Percentiles rank a stretch among this genome's conserved stretches.
Evolutionary conservation across 2,113 vertebrate species (phyloP).

Genomic region (Peromyscus maniculatus): DNA sequence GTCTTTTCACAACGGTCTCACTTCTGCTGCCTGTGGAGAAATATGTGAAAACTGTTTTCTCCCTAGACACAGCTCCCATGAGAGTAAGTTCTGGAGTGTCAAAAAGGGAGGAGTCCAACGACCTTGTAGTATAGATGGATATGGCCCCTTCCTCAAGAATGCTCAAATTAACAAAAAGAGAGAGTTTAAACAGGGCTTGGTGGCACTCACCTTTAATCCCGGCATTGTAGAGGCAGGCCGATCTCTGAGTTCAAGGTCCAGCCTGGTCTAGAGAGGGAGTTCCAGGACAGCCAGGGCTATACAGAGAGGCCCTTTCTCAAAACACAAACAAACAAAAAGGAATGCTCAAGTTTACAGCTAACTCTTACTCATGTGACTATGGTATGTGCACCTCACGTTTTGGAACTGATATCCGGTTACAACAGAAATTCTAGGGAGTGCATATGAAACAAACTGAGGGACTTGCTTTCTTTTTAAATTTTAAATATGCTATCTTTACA

Average conservation of each 20-base stretch:
- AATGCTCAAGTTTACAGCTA: not conserved
- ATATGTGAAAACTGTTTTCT: not conserved
- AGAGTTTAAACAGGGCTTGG: not conserved
- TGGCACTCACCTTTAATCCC: not conserved
- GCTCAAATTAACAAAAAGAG: not conserved
- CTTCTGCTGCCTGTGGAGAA: slow-evolving; percentile 44
- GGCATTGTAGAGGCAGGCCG: not conserved
- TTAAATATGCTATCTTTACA: slow-evolving; percentile 2
- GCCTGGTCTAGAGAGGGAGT: not conserved
- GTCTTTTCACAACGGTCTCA: slow-evolving; percentile 43
- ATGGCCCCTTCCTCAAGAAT: not conserved
- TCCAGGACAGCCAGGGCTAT: not conserved
- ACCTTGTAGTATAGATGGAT: accelerated
- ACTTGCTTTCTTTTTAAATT: not conserved
- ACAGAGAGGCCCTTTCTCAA: not conserved
- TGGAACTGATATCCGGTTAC: not conserved
- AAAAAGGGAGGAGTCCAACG: not conserved
- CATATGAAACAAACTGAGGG: not conserved
- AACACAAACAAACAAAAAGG: not conserved
- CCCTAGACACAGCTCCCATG: not conserved
- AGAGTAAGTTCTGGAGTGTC: not conserved
- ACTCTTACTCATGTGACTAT: not conserved
- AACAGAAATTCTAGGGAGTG: not conserved
- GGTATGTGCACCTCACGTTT: not conserved
- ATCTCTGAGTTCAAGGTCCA: not conserved